Evolutionary conservation across 2,797 vertebrate genomes (phyloP).

Genomic region (Carduelis carduelis): DNA sequence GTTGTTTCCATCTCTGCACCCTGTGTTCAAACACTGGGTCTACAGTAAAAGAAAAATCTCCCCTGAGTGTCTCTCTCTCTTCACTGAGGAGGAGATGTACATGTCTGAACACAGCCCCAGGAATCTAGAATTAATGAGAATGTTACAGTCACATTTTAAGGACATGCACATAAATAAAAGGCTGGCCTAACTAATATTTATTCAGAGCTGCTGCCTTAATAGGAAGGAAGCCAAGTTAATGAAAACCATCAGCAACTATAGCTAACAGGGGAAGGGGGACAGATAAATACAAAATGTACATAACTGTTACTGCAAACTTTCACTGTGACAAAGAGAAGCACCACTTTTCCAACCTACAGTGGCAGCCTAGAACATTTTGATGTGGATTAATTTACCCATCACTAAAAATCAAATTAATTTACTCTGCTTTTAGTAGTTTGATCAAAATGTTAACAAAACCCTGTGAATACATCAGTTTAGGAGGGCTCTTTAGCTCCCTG

Average conservation of each 20-base stretch:
- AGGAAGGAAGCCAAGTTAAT: neutral
- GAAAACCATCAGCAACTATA: neutral
- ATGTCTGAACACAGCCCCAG: neutral
- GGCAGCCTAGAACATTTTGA: neutral
- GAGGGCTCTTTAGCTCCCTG: neutral
- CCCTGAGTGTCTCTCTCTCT: neutral
- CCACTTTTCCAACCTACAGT: neutral
- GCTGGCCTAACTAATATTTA: neutral
- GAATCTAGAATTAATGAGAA: neutral
- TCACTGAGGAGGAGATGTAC: neutral
- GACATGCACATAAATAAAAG: neutral
- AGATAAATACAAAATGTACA: neutral
- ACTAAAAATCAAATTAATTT: neutral
- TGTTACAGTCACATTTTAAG: neutral
- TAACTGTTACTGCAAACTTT: neutral
- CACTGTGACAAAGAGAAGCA: neutral
- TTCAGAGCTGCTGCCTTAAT: neutral
- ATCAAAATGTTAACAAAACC: neutral
- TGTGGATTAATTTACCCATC: neutral
- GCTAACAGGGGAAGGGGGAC: neutral
- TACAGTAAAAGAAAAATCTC: neutral
- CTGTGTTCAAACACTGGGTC: neutral
- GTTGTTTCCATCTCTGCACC: neutral
- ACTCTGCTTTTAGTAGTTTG: neutral
- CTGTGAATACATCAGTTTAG: neutral